Percentiles rank a stretch among this genome's conserved stretches.
These are phyloP conservation scores for Sebastes glaucus DNA, from an alignment of 2,797 vertebrate genomes.

Conservation along the genomic window DNA sequence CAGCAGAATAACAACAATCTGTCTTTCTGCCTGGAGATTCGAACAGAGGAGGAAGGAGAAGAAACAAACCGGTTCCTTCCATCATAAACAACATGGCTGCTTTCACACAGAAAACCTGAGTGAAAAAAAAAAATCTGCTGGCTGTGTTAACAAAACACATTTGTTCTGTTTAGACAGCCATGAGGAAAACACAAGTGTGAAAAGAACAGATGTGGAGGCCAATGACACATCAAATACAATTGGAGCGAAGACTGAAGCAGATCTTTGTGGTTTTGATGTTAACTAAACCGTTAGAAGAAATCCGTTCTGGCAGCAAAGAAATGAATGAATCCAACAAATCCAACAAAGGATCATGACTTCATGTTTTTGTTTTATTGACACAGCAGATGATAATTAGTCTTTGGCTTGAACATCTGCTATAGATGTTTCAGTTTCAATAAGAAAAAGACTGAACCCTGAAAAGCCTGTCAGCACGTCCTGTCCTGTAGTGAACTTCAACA, in stretches of 20 bases:
- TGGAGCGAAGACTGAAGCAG: not conserved
- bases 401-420: not conserved
- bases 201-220: constrained; percentile 2
- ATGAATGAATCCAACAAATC: not conserved
- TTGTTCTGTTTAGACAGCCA: constrained; percentile 1
- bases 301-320: not conserved
- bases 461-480: not conserved
- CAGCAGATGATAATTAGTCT: not conserved
- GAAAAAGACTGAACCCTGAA: not conserved
- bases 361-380: not conserved
- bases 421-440: not conserved
- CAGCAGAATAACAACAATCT: constrained; percentile 14
- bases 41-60: not conserved
- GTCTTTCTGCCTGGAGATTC: not conserved
- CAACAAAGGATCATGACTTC: not conserved
- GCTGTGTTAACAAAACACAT: constrained; percentile 12
- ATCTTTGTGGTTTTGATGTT: not conserved
- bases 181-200: not conserved
- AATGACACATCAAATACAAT: not conserved
- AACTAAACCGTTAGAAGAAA: not conserved
- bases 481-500: not conserved
- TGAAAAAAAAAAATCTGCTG: not conserved
- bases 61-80: not conserved
- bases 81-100: constrained; percentile 47
- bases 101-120: not conserved